A percentile compares a stretch with the other conserved stretches of the same genome.
Conservation (phyloP, 2,888 invertebrate species). For the Gymnocheta viridis region DNA sequence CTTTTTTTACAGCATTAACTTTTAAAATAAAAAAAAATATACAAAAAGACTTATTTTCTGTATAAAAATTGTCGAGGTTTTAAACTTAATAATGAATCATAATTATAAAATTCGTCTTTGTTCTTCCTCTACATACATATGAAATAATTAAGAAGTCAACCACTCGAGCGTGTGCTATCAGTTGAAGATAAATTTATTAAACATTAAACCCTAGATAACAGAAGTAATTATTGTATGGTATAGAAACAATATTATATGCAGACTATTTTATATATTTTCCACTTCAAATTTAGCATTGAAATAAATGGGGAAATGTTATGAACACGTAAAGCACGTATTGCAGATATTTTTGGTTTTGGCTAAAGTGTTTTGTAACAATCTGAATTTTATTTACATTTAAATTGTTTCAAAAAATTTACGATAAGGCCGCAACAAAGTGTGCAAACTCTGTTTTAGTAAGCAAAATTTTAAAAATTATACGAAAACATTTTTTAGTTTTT, state of each 20-base stretch:
- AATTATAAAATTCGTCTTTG: slow-evolving; percentile 27
- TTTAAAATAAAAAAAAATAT: background rate
- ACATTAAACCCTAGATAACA: slow-evolving; percentile 56
- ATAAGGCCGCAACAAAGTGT: too few species aligned
- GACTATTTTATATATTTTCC: slow-evolving; percentile 15
- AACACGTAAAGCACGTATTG: slow-evolving; percentile 49
- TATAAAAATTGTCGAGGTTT: slow-evolving; percentile 42
- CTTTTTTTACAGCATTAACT: slow-evolving; percentile 2
- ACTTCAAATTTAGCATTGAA: slow-evolving; percentile 38
- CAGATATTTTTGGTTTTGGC: background rate
- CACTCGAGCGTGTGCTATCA: slow-evolving; percentile 56
- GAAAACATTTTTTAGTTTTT: too few species aligned
- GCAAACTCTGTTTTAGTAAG: too few species aligned
- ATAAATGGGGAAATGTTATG: slow-evolving; percentile 17
- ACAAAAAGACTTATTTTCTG: slow-evolving; percentile 12
- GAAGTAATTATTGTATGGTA: slow-evolving; percentile 22
- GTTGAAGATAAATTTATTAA: slow-evolving; percentile 51
- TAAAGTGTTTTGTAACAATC: background rate
- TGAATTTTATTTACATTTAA: too few species aligned
- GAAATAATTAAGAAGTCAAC: slow-evolving; percentile 50
- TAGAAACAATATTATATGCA: slow-evolving; percentile 18
- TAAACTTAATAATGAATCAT: slow-evolving; percentile 51
- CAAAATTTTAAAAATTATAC: background rate
- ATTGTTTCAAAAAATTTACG: background rate
- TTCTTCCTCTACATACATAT: background rate